Percentiles rank a stretch among this genome's conserved stretches.
These are phyloP conservation scores for Drosophila tristis DNA, from an alignment of 1,140 invertebrate genomes.

Conservation along the genomic window DNA sequence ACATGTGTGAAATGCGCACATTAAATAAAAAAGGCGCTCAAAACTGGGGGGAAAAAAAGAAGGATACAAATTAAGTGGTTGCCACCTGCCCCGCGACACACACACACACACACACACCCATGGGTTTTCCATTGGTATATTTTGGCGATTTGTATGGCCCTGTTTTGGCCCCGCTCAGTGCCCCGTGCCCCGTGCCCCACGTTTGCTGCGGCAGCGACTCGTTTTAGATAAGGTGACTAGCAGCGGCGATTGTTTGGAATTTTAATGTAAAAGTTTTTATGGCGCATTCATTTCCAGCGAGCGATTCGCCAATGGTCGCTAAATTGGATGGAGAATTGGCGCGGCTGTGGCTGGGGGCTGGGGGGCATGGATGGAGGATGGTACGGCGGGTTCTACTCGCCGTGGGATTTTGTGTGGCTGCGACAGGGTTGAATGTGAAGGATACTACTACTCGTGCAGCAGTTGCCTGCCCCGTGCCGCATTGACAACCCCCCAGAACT, in stretches of 20 bases:
- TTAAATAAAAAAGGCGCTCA: constrained; percentile 74
- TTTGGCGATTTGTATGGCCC: constrained; percentile 37
- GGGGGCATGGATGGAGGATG: neutral
- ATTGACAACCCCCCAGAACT: too few relatives aligned
- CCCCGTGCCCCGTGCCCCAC: neutral
- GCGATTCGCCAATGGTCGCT: constrained; percentile 18
- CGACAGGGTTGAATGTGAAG: constrained; percentile 1
- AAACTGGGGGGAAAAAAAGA: constrained; percentile 29
- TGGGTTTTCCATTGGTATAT: constrained; percentile 45
- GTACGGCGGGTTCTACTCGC: neutral
- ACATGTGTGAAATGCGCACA: constrained; percentile 80
- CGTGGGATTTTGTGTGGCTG: neutral
- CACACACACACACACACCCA: neutral
- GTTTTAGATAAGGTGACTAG: constrained; percentile 81
- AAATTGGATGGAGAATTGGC: neutral
- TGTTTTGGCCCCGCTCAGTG: neutral
- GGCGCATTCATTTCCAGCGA: constrained; percentile 29
- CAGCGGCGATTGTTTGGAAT: constrained; percentile 75
- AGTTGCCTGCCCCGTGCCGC: too few relatives aligned
- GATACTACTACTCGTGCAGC: too few relatives aligned
- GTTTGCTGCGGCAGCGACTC: constrained; percentile 22
- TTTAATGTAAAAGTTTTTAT: constrained; percentile 71
- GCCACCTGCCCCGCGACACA: constrained; percentile 24
- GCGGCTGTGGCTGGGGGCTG: neutral
- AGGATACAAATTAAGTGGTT: constrained; percentile 34